phyloP scores from a whole-genome alignment of 2,797 vertebrate species.

The Amblyraja radiata region DNA sequence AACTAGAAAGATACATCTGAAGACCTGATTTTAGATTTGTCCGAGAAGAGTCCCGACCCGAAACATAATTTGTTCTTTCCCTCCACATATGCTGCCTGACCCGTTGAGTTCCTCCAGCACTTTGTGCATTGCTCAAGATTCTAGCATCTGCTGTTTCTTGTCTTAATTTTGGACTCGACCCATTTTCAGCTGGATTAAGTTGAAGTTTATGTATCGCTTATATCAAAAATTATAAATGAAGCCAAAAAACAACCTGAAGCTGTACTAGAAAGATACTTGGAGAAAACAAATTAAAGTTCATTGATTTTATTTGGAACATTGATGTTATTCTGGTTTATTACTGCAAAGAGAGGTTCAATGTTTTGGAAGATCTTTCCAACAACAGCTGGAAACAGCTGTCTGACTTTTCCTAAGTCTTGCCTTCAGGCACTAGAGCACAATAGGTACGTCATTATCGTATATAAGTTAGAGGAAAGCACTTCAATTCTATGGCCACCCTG shows the following conservation, averaged over 20 bases:
- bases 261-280: background rate
- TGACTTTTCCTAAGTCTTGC: background rate
- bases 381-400: constrained; percentile 36
- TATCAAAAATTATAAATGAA: background rate
- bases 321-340: background rate
- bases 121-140: too few relatives aligned
- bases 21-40: too few relatives aligned
- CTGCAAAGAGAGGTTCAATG: background rate
- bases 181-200: background rate
- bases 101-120: too few relatives aligned
- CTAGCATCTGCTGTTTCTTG: too few relatives aligned
- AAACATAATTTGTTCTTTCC: too few relatives aligned
- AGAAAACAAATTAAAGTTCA: constrained; percentile 19
- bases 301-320: background rate
- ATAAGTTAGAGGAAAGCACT: background rate
- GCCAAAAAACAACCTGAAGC: background rate
- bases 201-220: background rate
- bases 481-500: background rate
- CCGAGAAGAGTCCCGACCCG: too few relatives aligned
- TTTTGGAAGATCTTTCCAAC: background rate
- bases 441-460: constrained; percentile 36
- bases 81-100: too few relatives aligned
- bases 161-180: background rate
- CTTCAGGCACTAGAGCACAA: constrained; percentile 29
- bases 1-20: too few relatives aligned